Evolutionary conservation across 2,113 vertebrate species (phyloP).

Genomic region (Sterrhoptilus dennistouni): DNA sequence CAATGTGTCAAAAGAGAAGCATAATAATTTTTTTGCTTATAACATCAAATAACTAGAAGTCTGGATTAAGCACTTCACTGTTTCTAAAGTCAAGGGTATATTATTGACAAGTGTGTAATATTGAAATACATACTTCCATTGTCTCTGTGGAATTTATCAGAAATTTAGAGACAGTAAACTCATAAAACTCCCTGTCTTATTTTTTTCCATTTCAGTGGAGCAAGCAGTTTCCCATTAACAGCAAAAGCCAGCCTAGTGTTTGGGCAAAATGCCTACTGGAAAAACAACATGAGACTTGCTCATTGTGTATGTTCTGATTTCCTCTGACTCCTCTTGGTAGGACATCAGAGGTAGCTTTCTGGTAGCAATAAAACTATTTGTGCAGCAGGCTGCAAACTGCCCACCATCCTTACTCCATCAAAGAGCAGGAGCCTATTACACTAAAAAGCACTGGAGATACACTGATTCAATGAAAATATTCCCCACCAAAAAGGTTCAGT

Average conservation of each 20-base stretch:
- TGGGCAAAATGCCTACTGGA: not conserved
- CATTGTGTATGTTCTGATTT: not conserved
- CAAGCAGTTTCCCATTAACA: not conserved
- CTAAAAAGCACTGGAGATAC: not conserved
- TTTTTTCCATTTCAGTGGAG: not conserved
- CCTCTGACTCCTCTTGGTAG: not conserved
- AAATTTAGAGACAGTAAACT: not conserved
- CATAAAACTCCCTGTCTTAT: not conserved
- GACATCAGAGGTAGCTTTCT: not conserved
- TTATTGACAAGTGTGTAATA: not conserved
- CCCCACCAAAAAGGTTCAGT: not conserved
- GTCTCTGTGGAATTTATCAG: not conserved
- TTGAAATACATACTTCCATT: not conserved
- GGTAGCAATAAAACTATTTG: not conserved
- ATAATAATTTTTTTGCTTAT: not conserved
- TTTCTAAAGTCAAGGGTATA: not conserved
- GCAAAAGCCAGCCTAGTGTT: not conserved
- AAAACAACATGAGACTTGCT: not conserved
- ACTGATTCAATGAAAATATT: not conserved
- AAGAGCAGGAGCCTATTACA: not conserved
- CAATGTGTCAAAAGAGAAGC: not conserved
- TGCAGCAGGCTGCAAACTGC: not conserved
- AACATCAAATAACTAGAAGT: not conserved
- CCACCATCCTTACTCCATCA: not conserved
- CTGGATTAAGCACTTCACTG: not conserved